Base-by-base conservation (phyloP, 2,888 invertebrate species). In the Dolomedes plantarius region DNA sequence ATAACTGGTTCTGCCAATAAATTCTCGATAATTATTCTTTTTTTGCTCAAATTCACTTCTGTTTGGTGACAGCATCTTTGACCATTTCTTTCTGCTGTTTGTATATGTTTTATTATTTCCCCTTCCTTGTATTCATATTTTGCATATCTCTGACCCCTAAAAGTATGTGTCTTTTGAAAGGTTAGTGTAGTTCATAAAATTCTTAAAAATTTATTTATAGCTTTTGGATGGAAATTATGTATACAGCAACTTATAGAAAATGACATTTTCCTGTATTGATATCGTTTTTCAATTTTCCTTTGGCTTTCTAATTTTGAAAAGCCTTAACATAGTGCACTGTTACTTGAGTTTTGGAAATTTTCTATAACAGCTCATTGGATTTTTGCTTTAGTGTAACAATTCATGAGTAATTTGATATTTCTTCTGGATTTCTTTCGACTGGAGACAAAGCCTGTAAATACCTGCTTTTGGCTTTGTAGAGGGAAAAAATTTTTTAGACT, bases 401-500 rank as follows among this genome's bases (percentile, higher is more conserved):
- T 67, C 65, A 67, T 67, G 29, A 31, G 31, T 19, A 9, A 11
- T 31, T 67, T 67, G 23, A 32, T n/a, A 32, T 67, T 67, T 31
- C 73, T 50, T 65, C 32, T 76, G 27, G 19, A 29, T 73, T 81
- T 81, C 29, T 62, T 74, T 81, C 50, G 76, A 62, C n/a, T 65
- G 65, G 67, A 77, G n/a, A 78, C 77, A 73, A 77, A 78, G 77
- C 77, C 83, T 72, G 83, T 77, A 73, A 73, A 85, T 85, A 78
- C 41, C 32, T 77, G 77, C 83, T 85, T 83, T 83, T 77, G 83
- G 83, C 83, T 77, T 77, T 73, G 83, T 78, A 78, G 83, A 67
- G 50, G 77, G 67, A 39, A 68, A 65, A 19, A 64, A 46, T 72
- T 23, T 16, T 67, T 41, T 46, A 72, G 77, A 67, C 46, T 68